Percentiles rank a stretch among this genome's conserved stretches.
phyloP scores from a whole-genome alignment of 2,888 invertebrate species.

The Silvanus unidentatus region DNA sequence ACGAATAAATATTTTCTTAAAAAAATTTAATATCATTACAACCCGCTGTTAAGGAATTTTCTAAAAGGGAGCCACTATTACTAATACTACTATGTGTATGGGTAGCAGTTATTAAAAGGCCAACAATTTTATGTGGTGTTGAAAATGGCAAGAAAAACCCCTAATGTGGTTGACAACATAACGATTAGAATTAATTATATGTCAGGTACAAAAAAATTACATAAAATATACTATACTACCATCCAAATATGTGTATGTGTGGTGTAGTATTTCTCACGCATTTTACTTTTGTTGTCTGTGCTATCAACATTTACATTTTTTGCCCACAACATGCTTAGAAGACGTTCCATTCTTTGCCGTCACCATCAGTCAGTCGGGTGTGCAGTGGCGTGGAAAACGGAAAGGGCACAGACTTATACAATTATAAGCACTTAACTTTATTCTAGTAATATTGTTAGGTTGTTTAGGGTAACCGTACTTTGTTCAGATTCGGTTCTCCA shows the following conservation, averaged over 20 bases:
- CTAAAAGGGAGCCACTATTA: too few relatives aligned
- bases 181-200: not conserved
- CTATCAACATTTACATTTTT: conserved; percentile 11
- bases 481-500: not conserved
- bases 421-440: conserved; percentile 32
- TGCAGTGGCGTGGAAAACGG: conserved; percentile 23
- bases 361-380: conserved; percentile 9
- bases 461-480: conserved; percentile 3
- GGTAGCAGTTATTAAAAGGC: too few relatives aligned
- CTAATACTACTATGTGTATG: too few relatives aligned
- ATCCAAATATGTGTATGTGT: not conserved
- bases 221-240: not conserved
- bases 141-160: too few relatives aligned
- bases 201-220: not conserved
- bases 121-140: too few relatives aligned
- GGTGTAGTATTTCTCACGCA: conserved; percentile 11
- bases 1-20: too few relatives aligned
- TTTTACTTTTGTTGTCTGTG: conserved; percentile 8
- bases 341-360: conserved; percentile 8
- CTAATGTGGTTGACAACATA: not conserved
- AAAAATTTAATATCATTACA: too few relatives aligned
- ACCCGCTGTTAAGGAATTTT: too few relatives aligned
- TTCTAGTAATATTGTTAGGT: conserved; percentile 10
- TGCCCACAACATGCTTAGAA: conserved; percentile 13
- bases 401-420: conserved; percentile 25